phyloP scores from a whole-genome alignment of 2,888 invertebrate genomes.

The Plebejus argus region DNA sequence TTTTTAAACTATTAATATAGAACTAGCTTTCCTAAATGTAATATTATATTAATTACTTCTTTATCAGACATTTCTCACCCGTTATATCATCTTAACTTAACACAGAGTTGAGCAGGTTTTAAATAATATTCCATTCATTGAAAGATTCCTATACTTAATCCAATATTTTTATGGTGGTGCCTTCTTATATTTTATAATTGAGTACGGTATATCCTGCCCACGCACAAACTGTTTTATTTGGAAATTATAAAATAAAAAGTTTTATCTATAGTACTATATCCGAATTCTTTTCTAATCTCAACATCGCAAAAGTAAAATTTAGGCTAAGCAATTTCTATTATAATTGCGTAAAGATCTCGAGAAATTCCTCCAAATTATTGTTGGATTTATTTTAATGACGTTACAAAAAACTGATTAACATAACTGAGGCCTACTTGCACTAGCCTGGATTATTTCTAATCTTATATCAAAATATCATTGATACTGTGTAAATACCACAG shows the following conservation, averaged over 20 bases:
- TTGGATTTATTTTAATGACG: constrained; percentile 3
- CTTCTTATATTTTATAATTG: too few species aligned
- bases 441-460: neutral
- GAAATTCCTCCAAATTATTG: neutral
- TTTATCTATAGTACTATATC: neutral
- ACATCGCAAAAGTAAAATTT: neutral
- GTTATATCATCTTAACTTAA: too few species aligned
- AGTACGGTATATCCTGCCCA: too few species aligned
- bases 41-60: too few species aligned
- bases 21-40: neutral
- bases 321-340: neutral
- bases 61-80: too few species aligned
- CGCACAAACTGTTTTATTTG: neutral
- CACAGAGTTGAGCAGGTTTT: too few species aligned
- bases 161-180: too few species aligned
- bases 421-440: neutral
- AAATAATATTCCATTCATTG: too few species aligned
- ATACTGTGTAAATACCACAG: too few species aligned
- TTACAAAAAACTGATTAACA: neutral
- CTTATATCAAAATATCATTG: too few species aligned
- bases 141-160: too few species aligned
- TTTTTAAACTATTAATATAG: too few species aligned
- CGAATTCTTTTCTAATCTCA: neutral
- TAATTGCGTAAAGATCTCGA: neutral
- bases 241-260: neutral